Conservation (phyloP, 1,140 invertebrate species). For the Monomorium pharaonis region DNA sequence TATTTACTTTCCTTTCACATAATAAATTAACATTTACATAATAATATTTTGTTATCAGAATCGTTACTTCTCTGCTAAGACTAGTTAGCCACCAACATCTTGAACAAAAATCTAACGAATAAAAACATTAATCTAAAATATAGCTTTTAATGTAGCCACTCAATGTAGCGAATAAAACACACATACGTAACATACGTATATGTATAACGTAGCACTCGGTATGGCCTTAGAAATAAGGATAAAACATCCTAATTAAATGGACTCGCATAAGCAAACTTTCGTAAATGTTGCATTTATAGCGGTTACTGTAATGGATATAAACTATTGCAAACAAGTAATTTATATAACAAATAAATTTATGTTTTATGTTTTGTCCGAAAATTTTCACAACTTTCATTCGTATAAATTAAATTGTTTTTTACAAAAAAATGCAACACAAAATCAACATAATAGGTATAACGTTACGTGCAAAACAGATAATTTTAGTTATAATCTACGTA, state of each 20-base stretch:
- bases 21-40: too few species aligned
- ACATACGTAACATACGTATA: too few species aligned
- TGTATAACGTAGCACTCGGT: too few species aligned
- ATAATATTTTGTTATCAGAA: too few species aligned
- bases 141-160: too few species aligned
- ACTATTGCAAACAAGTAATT: not conserved
- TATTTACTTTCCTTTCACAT: too few species aligned
- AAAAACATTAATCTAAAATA: too few species aligned
- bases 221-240: constrained; percentile 6
- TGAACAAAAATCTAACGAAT: too few species aligned
- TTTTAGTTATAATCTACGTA: not conserved
- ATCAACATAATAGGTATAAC: not conserved
- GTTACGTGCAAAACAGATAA: not conserved
- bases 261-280: not conserved
- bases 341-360: not conserved
- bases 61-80: too few species aligned
- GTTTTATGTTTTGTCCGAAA: not conserved
- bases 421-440: not conserved
- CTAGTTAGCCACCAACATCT: too few species aligned
- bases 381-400: constrained; percentile 8
- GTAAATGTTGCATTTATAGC: not conserved
- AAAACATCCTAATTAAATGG: constrained; percentile 26
- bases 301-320: not conserved
- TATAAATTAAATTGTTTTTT: constrained; percentile 1
- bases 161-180: too few species aligned